Evolutionary conservation across 2,113 vertebrate genomes (phyloP).

Genomic region (Aleadryas rufinucha): DNA sequence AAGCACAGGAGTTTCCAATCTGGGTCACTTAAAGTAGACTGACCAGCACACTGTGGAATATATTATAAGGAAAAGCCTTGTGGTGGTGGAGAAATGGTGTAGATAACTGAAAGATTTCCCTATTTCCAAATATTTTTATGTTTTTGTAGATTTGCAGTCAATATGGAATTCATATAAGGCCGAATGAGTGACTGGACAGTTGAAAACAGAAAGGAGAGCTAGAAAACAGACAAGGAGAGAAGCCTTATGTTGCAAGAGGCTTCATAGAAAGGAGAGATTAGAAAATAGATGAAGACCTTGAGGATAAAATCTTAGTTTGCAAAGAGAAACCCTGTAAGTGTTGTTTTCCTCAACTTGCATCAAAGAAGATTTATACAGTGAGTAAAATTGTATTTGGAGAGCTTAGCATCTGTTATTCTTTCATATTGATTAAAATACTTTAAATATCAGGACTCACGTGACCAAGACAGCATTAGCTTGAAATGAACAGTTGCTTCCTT

Average conservation of each 20-base stretch:
- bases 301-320: neutral
- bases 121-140: neutral
- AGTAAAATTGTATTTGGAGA: constrained; percentile 14
- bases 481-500: neutral
- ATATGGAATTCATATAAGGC: neutral
- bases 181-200: neutral
- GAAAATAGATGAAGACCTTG: neutral
- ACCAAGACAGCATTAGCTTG: neutral
- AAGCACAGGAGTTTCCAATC: neutral
- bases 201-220: too few relatives aligned
- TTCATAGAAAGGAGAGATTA: neutral
- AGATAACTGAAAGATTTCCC: neutral
- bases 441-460: constrained; percentile 35
- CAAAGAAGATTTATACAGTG: neutral
- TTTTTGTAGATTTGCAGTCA: fast-evolving
- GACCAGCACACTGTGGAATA: neutral
- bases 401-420: constrained; percentile 33
- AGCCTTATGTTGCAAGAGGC: neutral
- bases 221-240: neutral
- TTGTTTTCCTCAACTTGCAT: neutral
- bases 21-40: neutral
- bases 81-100: neutral
- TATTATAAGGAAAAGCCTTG: neutral
- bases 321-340: neutral
- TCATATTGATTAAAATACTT: constrained; percentile 43